Evolutionary conservation across 2,888 invertebrate species (phyloP).

Genomic region (Nesidiocoris tenuis): DNA sequence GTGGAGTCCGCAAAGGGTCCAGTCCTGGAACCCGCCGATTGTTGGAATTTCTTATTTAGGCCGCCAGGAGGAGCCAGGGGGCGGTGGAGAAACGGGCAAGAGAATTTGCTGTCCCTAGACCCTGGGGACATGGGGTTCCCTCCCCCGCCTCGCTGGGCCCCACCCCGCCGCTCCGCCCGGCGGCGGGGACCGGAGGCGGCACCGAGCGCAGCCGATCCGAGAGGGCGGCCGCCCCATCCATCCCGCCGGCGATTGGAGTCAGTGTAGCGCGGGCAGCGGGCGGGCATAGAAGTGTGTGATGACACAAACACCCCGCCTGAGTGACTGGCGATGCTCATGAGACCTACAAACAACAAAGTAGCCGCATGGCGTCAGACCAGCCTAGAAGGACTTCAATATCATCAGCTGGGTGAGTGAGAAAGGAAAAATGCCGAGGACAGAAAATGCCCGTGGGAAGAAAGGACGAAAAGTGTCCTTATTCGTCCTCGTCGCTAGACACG

Average conservation of each 20-base stretch:
- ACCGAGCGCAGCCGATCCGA: neutral
- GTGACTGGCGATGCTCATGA: slow-evolving; percentile 40
- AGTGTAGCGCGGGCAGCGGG: slow-evolving; percentile 34
- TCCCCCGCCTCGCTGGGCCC: neutral
- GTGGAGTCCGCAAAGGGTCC: neutral
- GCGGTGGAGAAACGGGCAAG: neutral
- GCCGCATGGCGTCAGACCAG: slow-evolving; percentile 42
- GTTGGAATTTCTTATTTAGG: neutral
- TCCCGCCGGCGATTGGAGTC: slow-evolving; percentile 14
- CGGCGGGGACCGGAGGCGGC: neutral
- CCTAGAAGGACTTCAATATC: slow-evolving; percentile 41
- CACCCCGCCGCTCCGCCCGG: slow-evolving; percentile 1
- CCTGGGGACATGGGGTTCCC: slow-evolving; percentile 1
- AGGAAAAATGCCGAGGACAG: neutral
- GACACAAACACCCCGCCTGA: slow-evolving; percentile 26
- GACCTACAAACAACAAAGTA: slow-evolving; percentile 40
- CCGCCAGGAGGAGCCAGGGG: neutral
- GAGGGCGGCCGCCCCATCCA: slow-evolving; percentile 6
- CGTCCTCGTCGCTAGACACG: neutral
- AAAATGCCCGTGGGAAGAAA: too few relatives aligned
- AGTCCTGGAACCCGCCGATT: neutral
- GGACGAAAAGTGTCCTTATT: too few relatives aligned
- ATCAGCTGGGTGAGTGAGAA: slow-evolving; percentile 36
- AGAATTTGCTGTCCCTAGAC: slow-evolving; percentile 35
- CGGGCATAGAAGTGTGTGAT: slow-evolving; percentile 36